Evolutionary conservation across 2,888 invertebrate species (phyloP).

Genomic region (Aradus depressus): DNA sequence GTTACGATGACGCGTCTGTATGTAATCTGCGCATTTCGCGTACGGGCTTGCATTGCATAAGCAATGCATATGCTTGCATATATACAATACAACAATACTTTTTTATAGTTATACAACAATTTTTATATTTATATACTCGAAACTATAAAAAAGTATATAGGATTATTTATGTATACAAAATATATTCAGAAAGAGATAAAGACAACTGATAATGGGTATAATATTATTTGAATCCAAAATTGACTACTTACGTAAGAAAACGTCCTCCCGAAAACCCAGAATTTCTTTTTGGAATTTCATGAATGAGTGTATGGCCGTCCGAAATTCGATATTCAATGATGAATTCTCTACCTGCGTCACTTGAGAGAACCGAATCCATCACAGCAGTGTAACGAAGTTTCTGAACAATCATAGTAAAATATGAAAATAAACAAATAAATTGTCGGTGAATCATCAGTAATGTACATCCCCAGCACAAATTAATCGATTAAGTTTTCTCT

Average conservation of each 20-base stretch:
- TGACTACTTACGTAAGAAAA: constrained; percentile 50
- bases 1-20: too few species aligned
- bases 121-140: too few species aligned
- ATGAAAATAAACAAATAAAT: background rate
- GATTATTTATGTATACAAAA: too few species aligned
- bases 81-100: too few species aligned
- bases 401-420: constrained; percentile 34
- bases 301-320: constrained; percentile 62
- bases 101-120: too few species aligned
- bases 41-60: too few species aligned
- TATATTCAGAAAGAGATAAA: too few species aligned
- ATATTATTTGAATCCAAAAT: too few species aligned
- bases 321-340: constrained; percentile 62
- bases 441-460: background rate
- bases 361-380: constrained; percentile 66
- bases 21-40: too few species aligned
- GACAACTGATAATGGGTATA: too few species aligned
- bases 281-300: constrained; percentile 59
- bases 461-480: background rate
- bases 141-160: too few species aligned
- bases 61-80: too few species aligned
- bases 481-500: background rate
- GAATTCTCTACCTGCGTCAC: constrained; percentile 63
- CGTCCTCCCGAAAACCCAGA: constrained; percentile 66
- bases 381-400: constrained; percentile 62